Evolutionary conservation across 2,888 invertebrate genomes (phyloP).

Genomic region (Thysanoteuthis rhombus): DNA sequence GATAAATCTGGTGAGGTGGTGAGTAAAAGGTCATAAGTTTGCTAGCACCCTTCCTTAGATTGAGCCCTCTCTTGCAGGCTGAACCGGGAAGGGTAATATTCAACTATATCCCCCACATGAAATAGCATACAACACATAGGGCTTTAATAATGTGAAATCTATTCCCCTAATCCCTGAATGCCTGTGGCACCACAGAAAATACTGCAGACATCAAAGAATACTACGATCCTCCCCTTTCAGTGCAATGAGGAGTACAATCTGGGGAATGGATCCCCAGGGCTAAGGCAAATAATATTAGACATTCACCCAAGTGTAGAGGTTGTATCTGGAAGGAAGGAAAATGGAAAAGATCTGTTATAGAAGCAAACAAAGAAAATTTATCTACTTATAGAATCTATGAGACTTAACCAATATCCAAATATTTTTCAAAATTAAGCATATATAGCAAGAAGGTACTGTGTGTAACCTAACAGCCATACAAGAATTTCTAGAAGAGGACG

Average conservation of each 20-base stretch:
- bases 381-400: too few species aligned
- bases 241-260: background rate
- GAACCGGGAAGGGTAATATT: background rate
- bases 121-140: background rate
- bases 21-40: background rate
- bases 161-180: background rate
- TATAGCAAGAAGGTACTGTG: too few species aligned
- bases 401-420: too few species aligned
- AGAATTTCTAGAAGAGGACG: too few species aligned
- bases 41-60: background rate
- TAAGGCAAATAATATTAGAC: background rate
- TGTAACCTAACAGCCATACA: too few species aligned
- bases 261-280: background rate
- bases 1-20: background rate
- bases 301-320: background rate
- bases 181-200: background rate
- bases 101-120: background rate
- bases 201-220: background rate
- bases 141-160: background rate
- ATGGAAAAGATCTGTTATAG: background rate
- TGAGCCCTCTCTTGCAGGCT: background rate
- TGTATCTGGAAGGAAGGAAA: background rate
- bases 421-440: too few species aligned
- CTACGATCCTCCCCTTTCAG: background rate
- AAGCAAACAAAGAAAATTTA: too few species aligned